Percentiles rank a stretch among this genome's conserved stretches.
Evolutionary conservation across 2,888 invertebrate species (phyloP).

Genomic region (Listrodromus nycthemerus): DNA sequence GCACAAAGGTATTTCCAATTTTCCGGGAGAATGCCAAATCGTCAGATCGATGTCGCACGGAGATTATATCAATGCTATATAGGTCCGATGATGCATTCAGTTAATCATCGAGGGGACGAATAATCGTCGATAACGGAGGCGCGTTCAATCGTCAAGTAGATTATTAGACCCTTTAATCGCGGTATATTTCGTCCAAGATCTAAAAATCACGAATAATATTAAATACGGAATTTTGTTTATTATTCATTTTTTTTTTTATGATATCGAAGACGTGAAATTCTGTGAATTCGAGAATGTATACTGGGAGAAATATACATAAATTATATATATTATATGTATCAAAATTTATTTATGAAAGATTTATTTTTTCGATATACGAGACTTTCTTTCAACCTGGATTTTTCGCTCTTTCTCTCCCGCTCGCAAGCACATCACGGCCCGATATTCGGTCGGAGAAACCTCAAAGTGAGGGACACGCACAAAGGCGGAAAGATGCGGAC

Average conservation of each 20-base stretch:
- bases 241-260: not conserved
- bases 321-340: not conserved
- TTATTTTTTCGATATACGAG: not conserved
- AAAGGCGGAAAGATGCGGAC: conserved; percentile 35
- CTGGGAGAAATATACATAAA: no score
- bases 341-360: not conserved
- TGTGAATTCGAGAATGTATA: not conserved
- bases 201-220: not conserved
- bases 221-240: not conserved
- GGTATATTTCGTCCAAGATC: not conserved
- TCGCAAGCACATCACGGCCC: not conserved
- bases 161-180: not conserved
- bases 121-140: conserved; percentile 5
- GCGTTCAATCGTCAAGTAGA: not conserved
- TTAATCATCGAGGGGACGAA: conserved; percentile 32
- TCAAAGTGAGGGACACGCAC: conserved; percentile 49
- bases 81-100: not conserved
- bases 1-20: conserved; percentile 35
- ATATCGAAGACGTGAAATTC: not conserved
- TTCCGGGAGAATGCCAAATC: conserved; percentile 27
- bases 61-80: conserved; percentile 42
- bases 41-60: conserved; percentile 51
- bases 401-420: not conserved
- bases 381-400: not conserved
- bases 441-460: conserved; percentile 19